phyloP scores from a whole-genome alignment of 2,888 invertebrate genomes.

The Hipparchia sbordonii region DNA sequence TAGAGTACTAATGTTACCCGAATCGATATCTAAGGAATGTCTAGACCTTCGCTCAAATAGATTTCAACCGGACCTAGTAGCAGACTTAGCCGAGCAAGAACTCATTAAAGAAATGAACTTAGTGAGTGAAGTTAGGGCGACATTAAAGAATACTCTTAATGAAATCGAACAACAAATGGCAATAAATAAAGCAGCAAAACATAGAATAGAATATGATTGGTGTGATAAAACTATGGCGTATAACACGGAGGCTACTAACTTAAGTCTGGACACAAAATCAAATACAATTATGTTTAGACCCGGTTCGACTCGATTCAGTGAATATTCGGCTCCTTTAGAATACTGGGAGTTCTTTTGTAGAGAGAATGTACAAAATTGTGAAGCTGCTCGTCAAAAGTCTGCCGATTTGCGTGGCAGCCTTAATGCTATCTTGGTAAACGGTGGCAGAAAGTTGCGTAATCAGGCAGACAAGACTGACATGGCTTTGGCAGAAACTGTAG shows the following conservation, averaged over 20 bases:
- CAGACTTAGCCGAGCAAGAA: slow-evolving; percentile 90
- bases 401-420: slow-evolving; percentile 87
- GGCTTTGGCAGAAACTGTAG: slow-evolving; percentile 88
- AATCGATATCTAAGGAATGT: slow-evolving; percentile 90
- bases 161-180: slow-evolving; percentile 87
- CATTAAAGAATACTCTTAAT: slow-evolving; percentile 83
- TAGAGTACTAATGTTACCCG: slow-evolving; percentile 86
- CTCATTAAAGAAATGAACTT: slow-evolving; percentile 88
- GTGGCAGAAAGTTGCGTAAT: slow-evolving; percentile 90
- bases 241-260: slow-evolving; percentile 87
- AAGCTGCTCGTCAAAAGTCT: slow-evolving; percentile 89
- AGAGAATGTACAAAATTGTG: slow-evolving; percentile 89
- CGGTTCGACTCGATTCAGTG: slow-evolving; percentile 90
- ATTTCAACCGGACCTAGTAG: slow-evolving; percentile 87
- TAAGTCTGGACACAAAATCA: slow-evolving; percentile 87
- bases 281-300: slow-evolving; percentile 89
- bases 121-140: slow-evolving; percentile 86
- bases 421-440: slow-evolving; percentile 88
- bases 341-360: slow-evolving; percentile 93
- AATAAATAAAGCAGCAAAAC: slow-evolving; percentile 91
- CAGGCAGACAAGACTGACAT: slow-evolving; percentile 93
- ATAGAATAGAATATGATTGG: slow-evolving; percentile 94
- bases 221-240: slow-evolving; percentile 93
- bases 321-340: slow-evolving; percentile 85
- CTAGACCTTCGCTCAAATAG: slow-evolving; percentile 87